These are phyloP conservation scores for Nineta flava DNA, from an alignment of 2,888 invertebrate species.

Conservation along the genomic window DNA sequence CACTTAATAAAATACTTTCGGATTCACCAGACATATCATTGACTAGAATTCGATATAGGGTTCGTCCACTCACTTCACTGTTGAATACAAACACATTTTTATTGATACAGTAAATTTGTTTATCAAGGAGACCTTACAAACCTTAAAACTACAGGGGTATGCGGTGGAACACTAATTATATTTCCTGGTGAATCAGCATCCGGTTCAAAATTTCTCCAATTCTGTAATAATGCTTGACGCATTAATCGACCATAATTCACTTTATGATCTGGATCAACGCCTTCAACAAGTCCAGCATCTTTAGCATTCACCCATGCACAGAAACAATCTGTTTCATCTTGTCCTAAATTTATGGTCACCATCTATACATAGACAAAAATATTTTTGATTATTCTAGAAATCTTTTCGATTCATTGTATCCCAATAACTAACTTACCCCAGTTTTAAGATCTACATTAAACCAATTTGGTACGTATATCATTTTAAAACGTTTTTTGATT, in stretches of 20 bases:
- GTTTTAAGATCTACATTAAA: conserved; percentile 98
- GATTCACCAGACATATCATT: conserved; percentile 91
- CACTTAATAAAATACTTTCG: conserved; percentile 78
- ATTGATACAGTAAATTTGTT: conserved; percentile 4
- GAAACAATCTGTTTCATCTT: conserved; percentile 96
- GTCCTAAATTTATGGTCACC: conserved; percentile 90
- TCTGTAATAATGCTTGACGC: conserved; percentile 85
- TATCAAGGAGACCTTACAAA: not conserved
- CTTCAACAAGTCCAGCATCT: conserved; percentile 70
- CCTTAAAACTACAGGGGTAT: conserved; percentile 52
- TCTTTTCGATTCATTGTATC: not conserved
- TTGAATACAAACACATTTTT: conserved; percentile 1
- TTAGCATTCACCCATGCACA: conserved; percentile 97
- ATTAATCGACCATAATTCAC: conserved; percentile 93
- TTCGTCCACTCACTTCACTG: conserved; percentile 91
- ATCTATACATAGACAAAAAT: conserved; percentile 37
- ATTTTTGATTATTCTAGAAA: not conserved
- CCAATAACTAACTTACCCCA: conserved; percentile 54
- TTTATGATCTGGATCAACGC: conserved; percentile 61
- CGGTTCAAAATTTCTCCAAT: conserved; percentile 63
- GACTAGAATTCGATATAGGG: conserved; percentile 74
- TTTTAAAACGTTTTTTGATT: conserved; percentile 77
- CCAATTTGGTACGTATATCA: conserved; percentile 97
- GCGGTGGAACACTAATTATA: conserved; percentile 76
- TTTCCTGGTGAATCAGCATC: conserved; percentile 55